phyloP scores from a whole-genome alignment of 2,797 vertebrate species.

The Esox masquinongy region DNA sequence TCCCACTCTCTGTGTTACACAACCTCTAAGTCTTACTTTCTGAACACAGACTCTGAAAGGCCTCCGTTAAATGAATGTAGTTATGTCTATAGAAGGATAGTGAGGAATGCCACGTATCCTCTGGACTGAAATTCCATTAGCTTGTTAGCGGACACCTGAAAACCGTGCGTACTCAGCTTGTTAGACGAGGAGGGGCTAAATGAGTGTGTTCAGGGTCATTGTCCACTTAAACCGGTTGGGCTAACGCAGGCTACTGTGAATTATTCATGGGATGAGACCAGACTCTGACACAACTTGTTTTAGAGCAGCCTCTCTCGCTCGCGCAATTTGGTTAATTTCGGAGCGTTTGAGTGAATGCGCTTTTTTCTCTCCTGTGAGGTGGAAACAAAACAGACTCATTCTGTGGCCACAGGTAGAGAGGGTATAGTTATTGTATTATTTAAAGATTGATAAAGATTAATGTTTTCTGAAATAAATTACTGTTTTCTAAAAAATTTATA shows the following conservation, averaged over 20 bases:
- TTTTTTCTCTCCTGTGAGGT: slow-evolving; percentile 54
- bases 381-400: slow-evolving; percentile 55
- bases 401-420: slow-evolving; percentile 45
- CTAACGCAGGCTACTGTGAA: slow-evolving; percentile 66
- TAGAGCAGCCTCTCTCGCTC: slow-evolving; percentile 47
- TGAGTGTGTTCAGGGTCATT: slow-evolving; percentile 75
- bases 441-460: no score
- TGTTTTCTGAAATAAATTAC: no score
- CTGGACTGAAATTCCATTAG: slow-evolving; percentile 81
- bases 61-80: slow-evolving; percentile 76
- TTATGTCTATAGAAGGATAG: slow-evolving; percentile 61
- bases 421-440: neutral
- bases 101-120: slow-evolving; percentile 68
- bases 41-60: slow-evolving; percentile 63
- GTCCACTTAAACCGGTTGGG: slow-evolving; percentile 76
- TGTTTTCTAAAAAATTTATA: no score
- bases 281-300: slow-evolving; percentile 63
- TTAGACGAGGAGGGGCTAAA: slow-evolving; percentile 73
- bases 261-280: slow-evolving; percentile 73
- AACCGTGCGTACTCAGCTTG: slow-evolving; percentile 72
- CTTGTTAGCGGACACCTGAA: slow-evolving; percentile 73
- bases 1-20: slow-evolving; percentile 35
- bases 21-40: slow-evolving; percentile 62
- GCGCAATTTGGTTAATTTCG: slow-evolving; percentile 74
- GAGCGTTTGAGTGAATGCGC: slow-evolving; percentile 68